These are phyloP conservation scores for Desmodus rotundus DNA, from an alignment of 2,113 vertebrate species.

Conservation along the genomic window DNA sequence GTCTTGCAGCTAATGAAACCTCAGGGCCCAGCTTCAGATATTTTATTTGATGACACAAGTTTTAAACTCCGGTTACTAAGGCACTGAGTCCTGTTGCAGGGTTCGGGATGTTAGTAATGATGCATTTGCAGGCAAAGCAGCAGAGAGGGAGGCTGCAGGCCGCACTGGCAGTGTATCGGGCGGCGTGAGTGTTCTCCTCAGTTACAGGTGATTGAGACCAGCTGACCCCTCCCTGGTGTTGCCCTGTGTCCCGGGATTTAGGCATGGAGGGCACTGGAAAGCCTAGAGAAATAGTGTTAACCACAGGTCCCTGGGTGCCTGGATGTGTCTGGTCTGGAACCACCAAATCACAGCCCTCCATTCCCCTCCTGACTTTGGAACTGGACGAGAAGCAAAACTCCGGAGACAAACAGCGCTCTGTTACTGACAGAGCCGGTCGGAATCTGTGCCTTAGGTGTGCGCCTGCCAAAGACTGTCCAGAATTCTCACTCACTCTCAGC, in stretches of 20 bases:
- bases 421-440: not conserved
- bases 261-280: not conserved
- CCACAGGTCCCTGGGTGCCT: not conserved
- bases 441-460: not conserved
- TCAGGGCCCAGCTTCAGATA: not conserved
- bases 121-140: not conserved
- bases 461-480: not conserved
- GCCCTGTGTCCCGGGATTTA: not conserved
- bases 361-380: not conserved
- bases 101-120: constrained; percentile 11
- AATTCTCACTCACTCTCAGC: not conserved
- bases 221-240: not conserved
- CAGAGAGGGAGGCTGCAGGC: not conserved
- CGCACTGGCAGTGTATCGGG: not conserved
- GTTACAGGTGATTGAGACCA: not conserved
- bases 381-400: not conserved
- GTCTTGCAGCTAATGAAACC: constrained; percentile 40
- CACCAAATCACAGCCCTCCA: too few species aligned
- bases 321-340: not conserved
- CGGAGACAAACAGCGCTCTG: not conserved
- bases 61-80: constrained; percentile 4
- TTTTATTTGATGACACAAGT: not conserved
- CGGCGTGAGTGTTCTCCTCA: not conserved
- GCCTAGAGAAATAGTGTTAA: not conserved
- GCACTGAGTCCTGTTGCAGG: not conserved